Base-by-base conservation (phyloP, 2,797 vertebrate genomes). In the Natrix natrix region DNA sequence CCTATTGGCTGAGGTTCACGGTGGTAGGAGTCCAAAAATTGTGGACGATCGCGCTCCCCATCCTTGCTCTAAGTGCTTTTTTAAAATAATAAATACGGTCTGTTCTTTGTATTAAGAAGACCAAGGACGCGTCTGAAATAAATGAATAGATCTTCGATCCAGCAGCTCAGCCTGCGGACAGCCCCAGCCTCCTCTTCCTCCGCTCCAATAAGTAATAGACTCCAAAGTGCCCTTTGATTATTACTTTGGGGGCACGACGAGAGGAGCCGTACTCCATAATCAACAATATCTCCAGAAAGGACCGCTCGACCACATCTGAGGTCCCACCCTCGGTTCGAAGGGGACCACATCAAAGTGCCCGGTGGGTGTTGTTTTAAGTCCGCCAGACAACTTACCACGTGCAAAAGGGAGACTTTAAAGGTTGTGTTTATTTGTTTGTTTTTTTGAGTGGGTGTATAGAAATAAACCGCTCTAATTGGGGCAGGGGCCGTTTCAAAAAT, bases 251-350 rank as follows among this genome's bases (percentile, higher is more conserved):
- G 97, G 91, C 95, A 94, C 94, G 87, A 88, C 94, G 1, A 78
- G 88, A 26, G 60, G 92, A 94, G 94, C 98, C 98, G 97, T 97
- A 98, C 98, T 98, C 97, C 97, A 95, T 98, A 98, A 98, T 99
- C 98, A 98, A 98, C 96, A 98, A 98, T 98, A 98, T 98, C 98
- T 98, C 98, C 98, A 98, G 98, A 97, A 97, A 98, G 98, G 97
- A 97, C 97, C 97, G 96, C 97, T 97, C 96, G 96, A 98, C 98
- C 98, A 98, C 98, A 99, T 98, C 98, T 98, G 96, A 98, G 97
- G 95, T 97, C 97, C 98, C 97, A 96, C 98, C 98, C 98, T 98
- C 98, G 97, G 97, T 97, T 97, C 98, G 97, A 97, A 98, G 97
- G 87, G 96, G 97, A 98, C 98, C 98, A 98, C 98, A 99, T 99